phyloP scores from a whole-genome alignment of 2,113 vertebrate genomes.

The Melanostigma gelatinosum region DNA sequence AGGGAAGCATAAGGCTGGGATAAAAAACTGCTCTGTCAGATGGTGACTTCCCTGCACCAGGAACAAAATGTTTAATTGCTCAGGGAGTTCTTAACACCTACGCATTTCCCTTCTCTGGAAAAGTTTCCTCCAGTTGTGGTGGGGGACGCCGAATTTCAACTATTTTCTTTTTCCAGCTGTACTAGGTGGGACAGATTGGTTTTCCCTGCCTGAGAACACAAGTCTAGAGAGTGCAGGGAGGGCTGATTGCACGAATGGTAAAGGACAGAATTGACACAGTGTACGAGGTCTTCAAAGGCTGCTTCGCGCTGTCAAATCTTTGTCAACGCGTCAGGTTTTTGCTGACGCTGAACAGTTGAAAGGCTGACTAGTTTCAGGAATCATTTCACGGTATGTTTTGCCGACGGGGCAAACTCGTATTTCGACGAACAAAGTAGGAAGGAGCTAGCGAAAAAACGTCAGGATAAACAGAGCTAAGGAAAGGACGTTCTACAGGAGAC shows the following conservation, averaged over 20 bases:
- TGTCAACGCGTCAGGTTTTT: neutral
- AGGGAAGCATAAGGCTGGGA: conserved; percentile 21
- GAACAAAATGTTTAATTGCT: conserved; percentile 62
- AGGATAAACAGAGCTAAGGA: conserved; percentile 43
- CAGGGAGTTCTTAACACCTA: conserved; percentile 62
- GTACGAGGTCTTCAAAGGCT: conserved; percentile 13
- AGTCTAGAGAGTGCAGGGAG: neutral
- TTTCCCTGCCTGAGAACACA: conserved; percentile 30
- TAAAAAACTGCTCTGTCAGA: conserved; percentile 46
- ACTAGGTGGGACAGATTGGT: neutral
- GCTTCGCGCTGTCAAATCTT: neutral
- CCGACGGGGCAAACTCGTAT: conserved; percentile 18
- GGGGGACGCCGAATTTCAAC: conserved; percentile 45
- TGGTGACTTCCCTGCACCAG: conserved; percentile 47
- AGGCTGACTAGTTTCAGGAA: conserved; percentile 38
- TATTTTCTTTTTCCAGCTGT: conserved; percentile 44
- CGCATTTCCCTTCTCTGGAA: conserved; percentile 60
- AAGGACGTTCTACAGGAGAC: conserved; percentile 30
- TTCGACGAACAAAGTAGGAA: conserved; percentile 49
- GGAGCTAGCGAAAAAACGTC: conserved; percentile 1
- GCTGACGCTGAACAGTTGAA: conserved; percentile 16
- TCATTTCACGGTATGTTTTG: conserved; percentile 36
- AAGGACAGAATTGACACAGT: neutral
- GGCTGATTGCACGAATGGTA: neutral
- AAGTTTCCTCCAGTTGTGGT: conserved; percentile 36